Evolutionary conservation across 2,797 vertebrate genomes (phyloP).

Genomic region (Nyctibius grandis): DNA sequence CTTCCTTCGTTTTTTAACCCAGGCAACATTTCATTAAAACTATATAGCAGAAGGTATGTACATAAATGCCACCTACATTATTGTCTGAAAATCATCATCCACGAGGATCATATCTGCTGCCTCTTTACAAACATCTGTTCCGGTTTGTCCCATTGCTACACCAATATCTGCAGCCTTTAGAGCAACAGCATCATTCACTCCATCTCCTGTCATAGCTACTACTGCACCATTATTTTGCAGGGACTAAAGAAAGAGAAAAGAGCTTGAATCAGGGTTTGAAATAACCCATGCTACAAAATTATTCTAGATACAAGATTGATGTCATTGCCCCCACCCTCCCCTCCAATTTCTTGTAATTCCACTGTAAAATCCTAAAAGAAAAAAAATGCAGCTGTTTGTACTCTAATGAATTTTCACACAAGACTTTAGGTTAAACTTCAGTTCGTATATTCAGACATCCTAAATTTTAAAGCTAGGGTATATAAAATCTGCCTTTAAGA

Average conservation of each 20-base stretch:
- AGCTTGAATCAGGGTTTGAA: not conserved
- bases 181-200: constrained; percentile 96
- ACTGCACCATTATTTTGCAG: constrained; percentile 92
- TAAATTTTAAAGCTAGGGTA: not conserved
- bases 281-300: not conserved
- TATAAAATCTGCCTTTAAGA: not conserved
- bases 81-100: constrained; percentile 97
- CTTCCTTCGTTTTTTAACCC: not conserved
- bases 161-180: constrained; percentile 96
- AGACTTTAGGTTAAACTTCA: not conserved
- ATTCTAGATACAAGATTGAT: not conserved
- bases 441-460: not conserved
- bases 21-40: not conserved
- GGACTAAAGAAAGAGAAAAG: constrained; percentile 73
- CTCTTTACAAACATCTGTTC: constrained; percentile 97
- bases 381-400: not conserved
- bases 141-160: constrained; percentile 93
- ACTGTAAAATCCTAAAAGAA: not conserved
- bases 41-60: not conserved
- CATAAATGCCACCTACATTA: constrained; percentile 84
- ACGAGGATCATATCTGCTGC: constrained; percentile 99
- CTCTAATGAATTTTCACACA: not conserved
- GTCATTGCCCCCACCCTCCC: not conserved
- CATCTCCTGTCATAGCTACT: constrained; percentile 97
- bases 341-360: not conserved